Base-by-base conservation (phyloP, 1,140 invertebrate species). In the Drosophila arawakana region DNA sequence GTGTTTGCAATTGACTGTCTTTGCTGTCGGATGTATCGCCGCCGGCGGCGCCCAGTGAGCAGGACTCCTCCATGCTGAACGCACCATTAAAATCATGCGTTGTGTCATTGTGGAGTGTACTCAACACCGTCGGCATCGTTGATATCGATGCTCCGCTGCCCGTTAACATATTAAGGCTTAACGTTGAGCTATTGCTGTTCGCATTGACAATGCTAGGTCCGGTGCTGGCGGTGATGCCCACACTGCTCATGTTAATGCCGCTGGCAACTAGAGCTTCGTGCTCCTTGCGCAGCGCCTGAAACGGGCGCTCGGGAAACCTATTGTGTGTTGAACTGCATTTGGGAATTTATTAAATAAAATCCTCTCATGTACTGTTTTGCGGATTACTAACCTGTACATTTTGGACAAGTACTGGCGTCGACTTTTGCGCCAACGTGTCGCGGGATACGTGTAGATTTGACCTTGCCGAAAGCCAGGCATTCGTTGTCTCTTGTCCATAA, bases 391-490 rank as follows among this genome's bases (percentile, higher is more conserved):
- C 91, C 89, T 76, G 78, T 92, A 92, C 90, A 92, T 92, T 77
- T 92, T 92, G 65, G 76, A 83, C 68, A 92, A 80, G 80, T 92
- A 92, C 57, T 92, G 91, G 4, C 91, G 84, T 3, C 91, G 90
- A 58, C 85, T 91, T 52, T 92, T 92, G 35, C 91, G 88, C 91
- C 91, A 92, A 47, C 91, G 76, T 11, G 90, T 78, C 35, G 91
- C 85, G 35, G 98, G 98, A 94, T 99, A 99, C 74, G 97, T 96
- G 92, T 99, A 99, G 15, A 99, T 95, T 93, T 99, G 98, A 18
- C 98, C 98, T 79, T 97, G 96, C 63, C 94, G 94, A 61, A 97
- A 94, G 68, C 98, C 98, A 39, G 98, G 98, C 93, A 98, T 96
- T 73, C 98, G 95, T 89, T 99, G 96, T 83, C 96, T 94, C 84